phyloP scores from a whole-genome alignment of 1,140 invertebrate genomes.

The Drosophila sproati region DNA sequence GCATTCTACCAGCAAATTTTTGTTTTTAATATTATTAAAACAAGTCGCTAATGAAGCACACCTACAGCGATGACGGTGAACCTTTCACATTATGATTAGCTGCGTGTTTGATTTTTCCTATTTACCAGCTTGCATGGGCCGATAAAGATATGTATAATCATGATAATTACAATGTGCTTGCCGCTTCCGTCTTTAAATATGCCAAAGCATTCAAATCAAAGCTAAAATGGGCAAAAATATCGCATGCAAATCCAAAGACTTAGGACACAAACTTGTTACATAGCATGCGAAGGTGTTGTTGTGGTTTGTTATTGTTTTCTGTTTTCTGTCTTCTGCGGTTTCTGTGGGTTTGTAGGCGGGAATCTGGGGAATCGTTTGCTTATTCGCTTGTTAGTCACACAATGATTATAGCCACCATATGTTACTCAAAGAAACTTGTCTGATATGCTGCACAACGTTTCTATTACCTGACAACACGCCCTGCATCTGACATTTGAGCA shows the following conservation, averaged over 20 bases:
- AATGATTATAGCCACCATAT: slow-evolving; percentile 10
- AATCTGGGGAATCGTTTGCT: slow-evolving; percentile 15
- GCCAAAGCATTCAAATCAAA: slow-evolving; percentile 30
- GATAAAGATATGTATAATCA: slow-evolving; percentile 35
- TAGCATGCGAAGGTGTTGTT: slow-evolving; percentile 22
- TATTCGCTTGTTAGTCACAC: slow-evolving; percentile 5
- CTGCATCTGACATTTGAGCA: slow-evolving; percentile 24
- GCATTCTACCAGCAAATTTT: slow-evolving; percentile 31
- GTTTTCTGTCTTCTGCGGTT: slow-evolving; percentile 8
- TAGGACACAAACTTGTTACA: slow-evolving; percentile 45
- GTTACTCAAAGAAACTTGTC: background rate
- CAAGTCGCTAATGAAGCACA: slow-evolving; percentile 46
- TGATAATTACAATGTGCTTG: slow-evolving; percentile 48
- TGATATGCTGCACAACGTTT: background rate
- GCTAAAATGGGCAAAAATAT: slow-evolving; percentile 22
- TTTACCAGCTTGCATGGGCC: slow-evolving; percentile 21
- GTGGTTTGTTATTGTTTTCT: slow-evolving; percentile 9
- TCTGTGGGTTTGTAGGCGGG: slow-evolving; percentile 43
- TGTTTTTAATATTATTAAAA: slow-evolving; percentile 13
- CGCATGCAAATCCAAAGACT: slow-evolving; percentile 52
- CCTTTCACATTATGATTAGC: slow-evolving; percentile 34
- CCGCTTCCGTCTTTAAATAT: slow-evolving; percentile 44
- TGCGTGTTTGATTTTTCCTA: slow-evolving; percentile 31
- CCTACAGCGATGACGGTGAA: slow-evolving; percentile 31
- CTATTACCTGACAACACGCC: background rate